Conservation (phyloP, 2,113 vertebrate genomes). For the Podarcis raffonei region DNA sequence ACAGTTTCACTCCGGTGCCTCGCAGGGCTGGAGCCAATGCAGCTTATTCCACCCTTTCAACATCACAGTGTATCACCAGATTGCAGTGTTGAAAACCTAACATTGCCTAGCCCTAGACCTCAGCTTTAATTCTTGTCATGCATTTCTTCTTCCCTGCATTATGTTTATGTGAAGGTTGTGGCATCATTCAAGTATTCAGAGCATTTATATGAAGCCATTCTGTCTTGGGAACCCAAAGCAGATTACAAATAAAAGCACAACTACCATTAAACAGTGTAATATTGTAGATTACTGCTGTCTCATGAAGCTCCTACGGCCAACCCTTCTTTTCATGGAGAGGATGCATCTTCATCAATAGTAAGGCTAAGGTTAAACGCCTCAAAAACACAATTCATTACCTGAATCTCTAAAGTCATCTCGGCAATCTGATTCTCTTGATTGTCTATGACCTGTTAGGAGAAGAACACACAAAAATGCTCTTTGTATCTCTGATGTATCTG, state of each 20-base stretch:
- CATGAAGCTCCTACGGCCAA: background rate
- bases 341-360: constrained; percentile 2
- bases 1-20: too few species aligned
- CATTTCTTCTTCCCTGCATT: background rate
- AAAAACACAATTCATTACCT: constrained; percentile 70
- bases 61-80: too few species aligned
- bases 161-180: too few species aligned
- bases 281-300: background rate
- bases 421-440: constrained; percentile 89
- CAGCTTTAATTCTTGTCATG: background rate
- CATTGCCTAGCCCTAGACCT: too few species aligned
- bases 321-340: background rate
- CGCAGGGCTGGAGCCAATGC: too few species aligned
- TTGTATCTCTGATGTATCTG: constrained; percentile 7
- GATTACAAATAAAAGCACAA: background rate
- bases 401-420: constrained; percentile 81
- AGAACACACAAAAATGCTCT: constrained; percentile 45
- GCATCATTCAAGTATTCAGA: too few species aligned
- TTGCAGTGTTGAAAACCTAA: too few species aligned
- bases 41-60: too few species aligned
- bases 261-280: background rate
- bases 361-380: background rate
- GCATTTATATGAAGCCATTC: too few species aligned
- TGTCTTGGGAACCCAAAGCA: background rate
- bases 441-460: constrained; percentile 83